phyloP scores from a whole-genome alignment of 2,888 invertebrate genomes.

The Parnassius mnemosyne region DNA sequence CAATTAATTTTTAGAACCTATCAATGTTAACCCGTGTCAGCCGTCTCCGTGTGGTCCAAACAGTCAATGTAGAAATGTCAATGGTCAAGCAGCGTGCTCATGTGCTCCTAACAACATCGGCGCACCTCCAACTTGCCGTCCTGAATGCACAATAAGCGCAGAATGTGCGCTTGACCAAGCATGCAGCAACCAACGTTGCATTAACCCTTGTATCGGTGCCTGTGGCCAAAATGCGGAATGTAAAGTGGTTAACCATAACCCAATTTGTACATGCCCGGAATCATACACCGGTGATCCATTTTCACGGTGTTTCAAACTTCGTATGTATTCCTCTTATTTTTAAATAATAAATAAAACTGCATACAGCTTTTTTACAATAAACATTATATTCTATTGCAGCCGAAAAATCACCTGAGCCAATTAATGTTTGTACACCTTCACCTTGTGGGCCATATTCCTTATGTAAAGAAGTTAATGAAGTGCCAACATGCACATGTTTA shows the following conservation, averaged over 20 bases:
- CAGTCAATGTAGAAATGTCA: conserved; percentile 81
- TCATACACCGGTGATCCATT: conserved; percentile 85
- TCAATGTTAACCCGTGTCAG: conserved; percentile 79
- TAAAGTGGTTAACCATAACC: conserved; percentile 88
- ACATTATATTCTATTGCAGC: conserved; percentile 53
- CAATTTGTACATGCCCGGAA: conserved; percentile 85
- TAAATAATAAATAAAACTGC: conserved; percentile 10
- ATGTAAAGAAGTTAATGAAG: conserved; percentile 84
- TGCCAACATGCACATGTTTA: conserved; percentile 88
- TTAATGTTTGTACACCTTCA: conserved; percentile 86
- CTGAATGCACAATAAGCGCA: conserved; percentile 86
- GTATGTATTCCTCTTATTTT: conserved; percentile 56
- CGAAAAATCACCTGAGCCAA: conserved; percentile 68
- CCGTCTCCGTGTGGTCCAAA: conserved; percentile 84
- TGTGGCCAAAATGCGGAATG: conserved; percentile 87
- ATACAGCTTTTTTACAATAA: conserved; percentile 1
- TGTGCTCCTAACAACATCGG: conserved; percentile 84
- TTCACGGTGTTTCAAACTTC: conserved; percentile 78
- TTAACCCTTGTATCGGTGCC: conserved; percentile 86
- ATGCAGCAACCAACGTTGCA: conserved; percentile 85
- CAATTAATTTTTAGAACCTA: conserved; percentile 63
- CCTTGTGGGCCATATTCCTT: conserved; percentile 90
- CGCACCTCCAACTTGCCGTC: conserved; percentile 84
- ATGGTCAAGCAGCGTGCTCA: conserved; percentile 85
- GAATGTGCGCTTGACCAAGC: conserved; percentile 87